Conservation (phyloP, 2,113 vertebrate species). For the Psettodes erumei region DNA sequence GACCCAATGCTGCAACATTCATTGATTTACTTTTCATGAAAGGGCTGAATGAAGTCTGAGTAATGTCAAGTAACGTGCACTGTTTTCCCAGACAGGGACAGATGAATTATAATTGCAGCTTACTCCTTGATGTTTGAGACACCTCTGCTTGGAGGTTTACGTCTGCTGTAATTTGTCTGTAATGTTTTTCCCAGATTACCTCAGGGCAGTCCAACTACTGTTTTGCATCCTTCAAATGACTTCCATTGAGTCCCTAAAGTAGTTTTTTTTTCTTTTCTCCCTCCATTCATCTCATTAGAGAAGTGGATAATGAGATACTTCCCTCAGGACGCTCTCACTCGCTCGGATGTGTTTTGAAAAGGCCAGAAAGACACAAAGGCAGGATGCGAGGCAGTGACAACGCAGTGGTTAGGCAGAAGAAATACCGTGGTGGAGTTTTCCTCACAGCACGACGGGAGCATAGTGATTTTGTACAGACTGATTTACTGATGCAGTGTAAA, state of each 20-base stretch:
- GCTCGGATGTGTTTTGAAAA: constrained; percentile 45
- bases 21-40: background rate
- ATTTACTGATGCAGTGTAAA: constrained; percentile 44
- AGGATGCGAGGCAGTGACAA: constrained; percentile 23
- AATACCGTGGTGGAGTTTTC: background rate
- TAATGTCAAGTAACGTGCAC: constrained; percentile 8
- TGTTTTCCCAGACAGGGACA: background rate
- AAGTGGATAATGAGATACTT: constrained; percentile 52
- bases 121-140: constrained; percentile 25
- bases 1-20: background rate
- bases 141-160: background rate
- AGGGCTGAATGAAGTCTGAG: background rate
- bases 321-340: constrained; percentile 49
- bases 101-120: constrained; percentile 22
- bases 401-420: constrained; percentile 31
- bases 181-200: constrained; percentile 52
- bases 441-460: background rate
- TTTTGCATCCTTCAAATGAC: constrained; percentile 52
- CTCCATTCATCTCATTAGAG: constrained; percentile 45
- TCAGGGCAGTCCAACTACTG: constrained; percentile 50
- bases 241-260: constrained; percentile 30
- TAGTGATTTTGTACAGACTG: constrained; percentile 17
- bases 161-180: background rate
- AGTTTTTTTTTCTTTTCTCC: background rate
- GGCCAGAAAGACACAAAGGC: constrained; percentile 47